A percentile compares a stretch with the other conserved stretches of the same genome.
Evolutionary conservation across 92 coral and sea anemone species (phyloP).

Genomic region (Zoanthus gigantus): DNA sequence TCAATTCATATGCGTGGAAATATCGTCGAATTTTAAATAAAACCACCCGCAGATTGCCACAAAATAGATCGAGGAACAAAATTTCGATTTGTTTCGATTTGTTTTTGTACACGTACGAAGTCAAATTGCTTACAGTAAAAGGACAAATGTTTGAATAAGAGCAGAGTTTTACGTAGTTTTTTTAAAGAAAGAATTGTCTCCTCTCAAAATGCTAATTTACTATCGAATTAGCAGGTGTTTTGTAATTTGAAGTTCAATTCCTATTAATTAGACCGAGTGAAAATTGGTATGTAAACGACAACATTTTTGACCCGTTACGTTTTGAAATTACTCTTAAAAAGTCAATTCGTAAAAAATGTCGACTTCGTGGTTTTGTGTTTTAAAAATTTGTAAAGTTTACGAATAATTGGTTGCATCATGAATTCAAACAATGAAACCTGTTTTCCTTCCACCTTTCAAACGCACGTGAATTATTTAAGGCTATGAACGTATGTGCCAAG

Average conservation of each 20-base stretch:
- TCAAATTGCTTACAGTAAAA: not conserved
- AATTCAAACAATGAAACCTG: constrained; percentile 3
- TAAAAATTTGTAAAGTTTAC: not conserved
- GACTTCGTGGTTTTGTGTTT: not conserved
- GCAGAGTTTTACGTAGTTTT: not conserved
- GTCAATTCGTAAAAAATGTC: not conserved
- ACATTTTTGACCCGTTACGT: not conserved
- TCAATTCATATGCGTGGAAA: too few relatives aligned
- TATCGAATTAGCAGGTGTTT: constrained; percentile 15
- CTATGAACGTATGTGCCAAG: not conserved
- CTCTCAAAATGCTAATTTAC: constrained; percentile 44
- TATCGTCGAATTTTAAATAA: too few relatives aligned
- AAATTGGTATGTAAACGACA: constrained; percentile 11
- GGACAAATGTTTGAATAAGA: not conserved
- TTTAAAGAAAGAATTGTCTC: not conserved
- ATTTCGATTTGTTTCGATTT: too few relatives aligned
- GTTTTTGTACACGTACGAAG: too few relatives aligned
- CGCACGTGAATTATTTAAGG: constrained; percentile 10
- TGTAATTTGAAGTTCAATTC: constrained; percentile 18
- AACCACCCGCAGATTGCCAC: too few relatives aligned
- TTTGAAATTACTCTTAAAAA: not conserved
- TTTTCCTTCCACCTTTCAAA: constrained; percentile 21
- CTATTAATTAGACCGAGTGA: constrained; percentile 22
- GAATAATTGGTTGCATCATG: not conserved
- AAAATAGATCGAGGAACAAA: too few relatives aligned